phyloP scores from a whole-genome alignment of 2,888 invertebrate genomes.

The Danaus chrysippus region DNA sequence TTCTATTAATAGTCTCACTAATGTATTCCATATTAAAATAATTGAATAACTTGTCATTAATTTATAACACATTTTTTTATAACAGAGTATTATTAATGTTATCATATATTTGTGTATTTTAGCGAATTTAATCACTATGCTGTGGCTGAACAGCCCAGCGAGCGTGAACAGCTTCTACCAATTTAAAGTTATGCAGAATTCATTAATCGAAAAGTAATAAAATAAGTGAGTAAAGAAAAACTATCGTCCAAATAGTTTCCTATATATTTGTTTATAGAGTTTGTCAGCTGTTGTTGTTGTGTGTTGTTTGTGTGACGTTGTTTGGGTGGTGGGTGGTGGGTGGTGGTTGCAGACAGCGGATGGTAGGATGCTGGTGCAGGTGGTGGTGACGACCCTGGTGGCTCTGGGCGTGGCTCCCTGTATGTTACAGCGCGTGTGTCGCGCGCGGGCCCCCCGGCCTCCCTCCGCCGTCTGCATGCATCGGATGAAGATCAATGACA shows the following conservation, averaged over 20 bases:
- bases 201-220: constrained; percentile 37
- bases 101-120: not conserved
- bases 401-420: constrained; percentile 56
- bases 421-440: constrained; percentile 58
- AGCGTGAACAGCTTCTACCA: constrained; percentile 59
- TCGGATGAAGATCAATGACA: constrained; percentile 36
- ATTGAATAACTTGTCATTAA: not conserved
- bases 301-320: not conserved
- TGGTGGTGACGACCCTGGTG: constrained; percentile 46
- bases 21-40: not conserved
- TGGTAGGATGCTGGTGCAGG: constrained; percentile 30
- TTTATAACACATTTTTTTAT: not conserved
- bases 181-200: constrained; percentile 48
- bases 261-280: not conserved
- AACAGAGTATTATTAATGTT: not conserved
- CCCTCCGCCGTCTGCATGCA: constrained; percentile 67
- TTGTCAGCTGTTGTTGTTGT: not conserved
- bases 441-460: constrained; percentile 38
- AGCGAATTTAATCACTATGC: constrained; percentile 33
- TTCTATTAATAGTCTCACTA: too few relatives aligned
- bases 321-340: not conserved
- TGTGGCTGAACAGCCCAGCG: constrained; percentile 49
- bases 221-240: not conserved
- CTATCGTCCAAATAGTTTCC: not conserved
- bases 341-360: constrained; percentile 4